Percentiles rank a stretch among this genome's conserved stretches.
Evolutionary conservation across 2,113 vertebrate species (phyloP).

Genomic region (Labrus mixtus): DNA sequence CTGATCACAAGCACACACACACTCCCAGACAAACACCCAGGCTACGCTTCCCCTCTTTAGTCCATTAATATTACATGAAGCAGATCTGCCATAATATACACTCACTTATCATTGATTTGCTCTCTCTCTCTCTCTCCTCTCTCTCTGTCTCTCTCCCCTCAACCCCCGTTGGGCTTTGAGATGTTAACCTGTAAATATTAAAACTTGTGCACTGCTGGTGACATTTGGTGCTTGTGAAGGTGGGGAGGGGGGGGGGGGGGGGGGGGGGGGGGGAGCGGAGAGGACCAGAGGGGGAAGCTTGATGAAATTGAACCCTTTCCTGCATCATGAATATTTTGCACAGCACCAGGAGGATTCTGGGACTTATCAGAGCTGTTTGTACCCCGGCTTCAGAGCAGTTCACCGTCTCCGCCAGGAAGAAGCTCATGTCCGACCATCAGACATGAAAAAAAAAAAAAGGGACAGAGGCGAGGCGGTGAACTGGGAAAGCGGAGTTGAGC

Average conservation of each 20-base stretch:
- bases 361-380: conserved; percentile 56
- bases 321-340: conserved; percentile 67
- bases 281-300: conserved; percentile 49
- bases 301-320: conserved; percentile 75
- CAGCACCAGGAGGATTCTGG: conserved; percentile 48
- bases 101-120: conserved; percentile 76
- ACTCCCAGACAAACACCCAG: conserved; percentile 52
- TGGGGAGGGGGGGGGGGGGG: conserved; percentile 1
- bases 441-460: conserved; percentile 51
- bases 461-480: conserved; percentile 31
- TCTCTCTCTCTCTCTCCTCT: conserved; percentile 25
- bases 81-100: conserved; percentile 71
- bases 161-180: conserved; percentile 53
- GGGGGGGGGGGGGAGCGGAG: conserved; percentile 35
- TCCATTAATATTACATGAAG: conserved; percentile 80
- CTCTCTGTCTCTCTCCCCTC: conserved; percentile 2
- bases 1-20: conserved; percentile 48
- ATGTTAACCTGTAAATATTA: conserved; percentile 80
- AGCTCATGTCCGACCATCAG: conserved; percentile 39
- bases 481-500: conserved; percentile 19
- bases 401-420: conserved; percentile 33
- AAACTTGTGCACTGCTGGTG: conserved; percentile 68
- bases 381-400: conserved; percentile 30
- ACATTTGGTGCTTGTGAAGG: conserved; percentile 66
- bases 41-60: conserved; percentile 40